A percentile compares a stretch with the other conserved stretches of the same genome.
phyloP scores from a whole-genome alignment of 30 jellyfish, hydroid and myxozoan species.

The Nemopilema nomurai region DNA sequence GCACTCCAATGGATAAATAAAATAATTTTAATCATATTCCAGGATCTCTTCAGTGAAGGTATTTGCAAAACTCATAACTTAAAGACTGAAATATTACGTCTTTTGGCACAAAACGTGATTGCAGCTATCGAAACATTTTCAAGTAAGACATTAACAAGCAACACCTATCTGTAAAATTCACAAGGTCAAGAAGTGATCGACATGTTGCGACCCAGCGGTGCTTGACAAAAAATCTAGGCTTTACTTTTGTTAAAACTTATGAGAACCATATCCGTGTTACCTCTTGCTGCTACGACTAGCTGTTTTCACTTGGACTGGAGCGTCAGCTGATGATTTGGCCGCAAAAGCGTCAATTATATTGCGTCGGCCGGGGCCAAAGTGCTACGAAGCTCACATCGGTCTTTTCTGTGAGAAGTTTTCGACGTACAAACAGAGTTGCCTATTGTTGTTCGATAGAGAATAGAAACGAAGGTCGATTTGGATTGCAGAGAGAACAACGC shows the following conservation, averaged over 20 bases:
- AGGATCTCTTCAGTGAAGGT: too few species aligned
- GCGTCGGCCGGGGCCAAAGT: neutral
- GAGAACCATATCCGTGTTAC: neutral
- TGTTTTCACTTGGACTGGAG: neutral
- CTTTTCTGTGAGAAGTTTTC: neutral
- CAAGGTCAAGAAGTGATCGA: neutral
- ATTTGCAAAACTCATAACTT: too few species aligned
- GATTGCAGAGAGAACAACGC: neutral
- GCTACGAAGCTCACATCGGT: neutral
- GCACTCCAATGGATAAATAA: too few species aligned
- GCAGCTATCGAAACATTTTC: neutral
- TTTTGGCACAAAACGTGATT: too few species aligned
- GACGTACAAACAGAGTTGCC: slow-evolving; percentile 7
- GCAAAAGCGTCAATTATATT: neutral
- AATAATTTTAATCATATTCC: too few species aligned
- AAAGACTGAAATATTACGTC: neutral
- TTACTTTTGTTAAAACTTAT: neutral
- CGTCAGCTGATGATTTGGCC: neutral
- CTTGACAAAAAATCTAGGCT: neutral
- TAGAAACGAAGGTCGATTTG: neutral
- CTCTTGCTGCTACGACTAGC: neutral
- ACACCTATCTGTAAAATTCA: neutral
- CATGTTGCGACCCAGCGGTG: neutral
- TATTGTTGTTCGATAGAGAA: slow-evolving; percentile 21
- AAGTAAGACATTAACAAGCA: neutral